These are phyloP conservation scores for Junonia oenone DNA, from an alignment of 2,888 invertebrate species.

Conservation along the genomic window DNA sequence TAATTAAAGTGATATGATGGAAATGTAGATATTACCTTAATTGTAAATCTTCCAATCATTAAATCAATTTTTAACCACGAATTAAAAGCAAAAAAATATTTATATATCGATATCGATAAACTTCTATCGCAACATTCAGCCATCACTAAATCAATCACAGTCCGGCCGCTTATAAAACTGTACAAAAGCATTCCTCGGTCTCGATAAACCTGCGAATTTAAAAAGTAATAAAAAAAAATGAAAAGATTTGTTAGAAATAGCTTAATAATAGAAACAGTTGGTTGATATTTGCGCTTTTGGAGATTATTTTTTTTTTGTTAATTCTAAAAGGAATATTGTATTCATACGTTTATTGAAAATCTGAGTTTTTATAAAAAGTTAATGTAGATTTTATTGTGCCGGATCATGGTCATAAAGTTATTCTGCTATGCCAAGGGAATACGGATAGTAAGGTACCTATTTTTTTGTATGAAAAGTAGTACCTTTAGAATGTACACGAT, in stretches of 20 bases:
- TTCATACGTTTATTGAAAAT: background rate
- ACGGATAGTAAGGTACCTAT: too few species aligned
- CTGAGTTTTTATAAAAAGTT: background rate
- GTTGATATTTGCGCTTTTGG: background rate
- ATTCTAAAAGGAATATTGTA: background rate
- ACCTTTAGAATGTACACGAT: too few species aligned
- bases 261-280: background rate
- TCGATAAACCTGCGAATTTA: slow-evolving; percentile 7
- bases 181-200: slow-evolving; percentile 20
- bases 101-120: slow-evolving; percentile 9
- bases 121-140: background rate
- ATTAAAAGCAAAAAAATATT: background rate
- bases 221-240: background rate
- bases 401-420: too few species aligned
- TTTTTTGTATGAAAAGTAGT: too few species aligned
- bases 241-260: background rate
- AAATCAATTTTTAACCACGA: background rate
- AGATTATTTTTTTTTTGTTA: background rate
- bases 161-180: slow-evolving; percentile 18
- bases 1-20: too few species aligned
- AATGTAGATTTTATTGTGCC: too few species aligned
- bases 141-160: slow-evolving; percentile 13
- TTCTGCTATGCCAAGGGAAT: too few species aligned
- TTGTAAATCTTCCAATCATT: background rate
- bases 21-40: too few species aligned